Evolutionary conservation across 2,113 vertebrate species (phyloP).

Genomic region (Neotoma lepida): DNA sequence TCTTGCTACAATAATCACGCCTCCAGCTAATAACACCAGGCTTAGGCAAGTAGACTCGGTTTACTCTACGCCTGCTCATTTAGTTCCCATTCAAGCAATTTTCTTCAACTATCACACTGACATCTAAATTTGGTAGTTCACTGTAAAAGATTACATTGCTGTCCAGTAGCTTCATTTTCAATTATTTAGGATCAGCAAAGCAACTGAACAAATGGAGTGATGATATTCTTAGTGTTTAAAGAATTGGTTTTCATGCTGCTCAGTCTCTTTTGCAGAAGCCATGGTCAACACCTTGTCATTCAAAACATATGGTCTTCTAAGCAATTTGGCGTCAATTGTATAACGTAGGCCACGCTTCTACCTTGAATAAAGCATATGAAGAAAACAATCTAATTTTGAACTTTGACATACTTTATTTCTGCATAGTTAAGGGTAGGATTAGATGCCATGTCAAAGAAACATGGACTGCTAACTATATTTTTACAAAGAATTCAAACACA

Average conservation of each 20-base stretch:
- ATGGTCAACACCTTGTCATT: constrained; percentile 57
- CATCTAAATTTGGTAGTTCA: constrained; percentile 62
- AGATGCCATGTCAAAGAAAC: not conserved
- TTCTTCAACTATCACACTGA: constrained; percentile 40
- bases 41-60: constrained; percentile 8
- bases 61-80: constrained; percentile 44
- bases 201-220: constrained; percentile 48
- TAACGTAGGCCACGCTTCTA: not conserved
- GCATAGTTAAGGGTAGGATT: not conserved
- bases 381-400: not conserved
- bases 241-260: constrained; percentile 28
- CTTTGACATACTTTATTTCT: not conserved
- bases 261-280: constrained; percentile 34
- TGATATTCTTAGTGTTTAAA: constrained; percentile 48
- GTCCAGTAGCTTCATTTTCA: constrained; percentile 22
- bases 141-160: constrained; percentile 48
- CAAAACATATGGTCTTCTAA: constrained; percentile 15
- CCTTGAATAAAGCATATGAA: not conserved
- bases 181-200: constrained; percentile 16
- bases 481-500: not conserved
- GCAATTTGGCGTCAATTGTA: not conserved
- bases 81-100: constrained; percentile 57
- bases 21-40: constrained; percentile 51
- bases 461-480: not conserved
- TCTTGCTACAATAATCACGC: constrained; percentile 43